Evolutionary conservation across 2,797 vertebrate species (phyloP).

Genomic region (Poeciliopsis paucimaculata): DNA sequence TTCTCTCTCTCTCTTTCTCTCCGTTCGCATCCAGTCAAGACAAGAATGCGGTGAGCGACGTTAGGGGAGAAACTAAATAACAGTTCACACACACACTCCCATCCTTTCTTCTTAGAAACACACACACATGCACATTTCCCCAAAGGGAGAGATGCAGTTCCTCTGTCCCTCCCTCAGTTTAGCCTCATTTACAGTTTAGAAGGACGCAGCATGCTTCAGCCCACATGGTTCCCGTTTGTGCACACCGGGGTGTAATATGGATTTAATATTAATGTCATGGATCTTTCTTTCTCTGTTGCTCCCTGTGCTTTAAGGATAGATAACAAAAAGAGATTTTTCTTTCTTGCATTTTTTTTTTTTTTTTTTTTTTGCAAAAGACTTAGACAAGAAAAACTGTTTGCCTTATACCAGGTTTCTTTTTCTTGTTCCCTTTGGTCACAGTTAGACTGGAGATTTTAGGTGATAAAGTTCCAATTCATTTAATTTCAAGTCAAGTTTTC

Average conservation of each 20-base stretch:
- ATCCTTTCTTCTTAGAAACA: neutral
- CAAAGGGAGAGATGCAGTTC: constrained; percentile 22
- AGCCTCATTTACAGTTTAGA: constrained; percentile 15
- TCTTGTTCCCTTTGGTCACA: neutral
- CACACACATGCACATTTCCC: constrained; percentile 18
- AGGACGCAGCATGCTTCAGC: neutral
- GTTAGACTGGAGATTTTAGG: too few relatives aligned
- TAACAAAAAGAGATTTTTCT: neutral
- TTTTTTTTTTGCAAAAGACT: neutral
- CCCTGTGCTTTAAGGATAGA: neutral
- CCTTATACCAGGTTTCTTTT: neutral
- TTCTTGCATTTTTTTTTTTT: neutral
- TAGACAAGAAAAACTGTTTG: neutral
- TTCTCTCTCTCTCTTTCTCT: constrained; percentile 40
- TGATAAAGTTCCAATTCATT: neutral
- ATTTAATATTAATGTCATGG: constrained; percentile 7
- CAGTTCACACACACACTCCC: constrained; percentile 37
- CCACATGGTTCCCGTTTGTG: constrained; percentile 29
- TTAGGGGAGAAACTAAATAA: constrained; percentile 61
- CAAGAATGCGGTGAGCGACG: constrained; percentile 66
- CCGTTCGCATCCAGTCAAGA: constrained; percentile 46
- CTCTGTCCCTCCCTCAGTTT: constrained; percentile 14
- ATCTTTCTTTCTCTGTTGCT: neutral
- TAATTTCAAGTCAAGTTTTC: neutral
- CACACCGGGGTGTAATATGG: neutral